These are phyloP conservation scores for Sardinella longiceps DNA, from an alignment of 2,797 vertebrate species.

Conservation along the genomic window DNA sequence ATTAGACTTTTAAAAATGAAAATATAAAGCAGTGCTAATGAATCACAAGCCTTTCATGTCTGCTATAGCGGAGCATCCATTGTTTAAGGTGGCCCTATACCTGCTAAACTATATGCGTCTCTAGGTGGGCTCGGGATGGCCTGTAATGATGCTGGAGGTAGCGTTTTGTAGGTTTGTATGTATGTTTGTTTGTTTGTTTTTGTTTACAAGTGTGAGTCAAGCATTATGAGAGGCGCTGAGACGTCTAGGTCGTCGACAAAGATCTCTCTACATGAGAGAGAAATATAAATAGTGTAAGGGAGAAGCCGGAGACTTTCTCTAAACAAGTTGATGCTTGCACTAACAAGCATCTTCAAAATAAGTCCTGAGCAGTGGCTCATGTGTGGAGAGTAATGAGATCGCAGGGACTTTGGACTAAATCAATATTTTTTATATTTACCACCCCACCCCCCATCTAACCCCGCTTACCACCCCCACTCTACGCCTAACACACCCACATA, in stretches of 20 bases:
- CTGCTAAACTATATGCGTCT: neutral
- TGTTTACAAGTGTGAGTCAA: constrained; percentile 47
- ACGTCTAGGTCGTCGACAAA: constrained; percentile 36
- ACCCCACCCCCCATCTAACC: constrained; percentile 6
- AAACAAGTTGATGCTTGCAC: constrained; percentile 42
- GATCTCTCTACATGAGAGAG: constrained; percentile 52
- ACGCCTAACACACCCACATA: neutral
- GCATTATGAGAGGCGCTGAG: constrained; percentile 36
- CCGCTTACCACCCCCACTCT: neutral
- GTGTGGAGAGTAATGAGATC: constrained; percentile 51
- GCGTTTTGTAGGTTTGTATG: constrained; percentile 26
- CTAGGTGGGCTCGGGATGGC: neutral
- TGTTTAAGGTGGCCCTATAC: constrained; percentile 15
- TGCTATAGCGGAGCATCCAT: constrained; percentile 16
- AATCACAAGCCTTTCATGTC: constrained; percentile 62
- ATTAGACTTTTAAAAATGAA: constrained; percentile 67
- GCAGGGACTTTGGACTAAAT: constrained; percentile 52
- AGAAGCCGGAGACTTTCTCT: constrained; percentile 25
- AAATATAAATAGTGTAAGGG: constrained; percentile 39
- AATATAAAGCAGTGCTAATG: constrained; percentile 68
- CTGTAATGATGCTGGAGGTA: neutral
- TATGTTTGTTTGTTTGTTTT: constrained; percentile 41
- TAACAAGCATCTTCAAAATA: constrained; percentile 51
- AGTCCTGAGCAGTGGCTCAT: constrained; percentile 32
- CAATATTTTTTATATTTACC: constrained; percentile 46